These are phyloP conservation scores for Eolophus roseicapilla DNA, from an alignment of 2,113 vertebrate genomes.

Conservation along the genomic window DNA sequence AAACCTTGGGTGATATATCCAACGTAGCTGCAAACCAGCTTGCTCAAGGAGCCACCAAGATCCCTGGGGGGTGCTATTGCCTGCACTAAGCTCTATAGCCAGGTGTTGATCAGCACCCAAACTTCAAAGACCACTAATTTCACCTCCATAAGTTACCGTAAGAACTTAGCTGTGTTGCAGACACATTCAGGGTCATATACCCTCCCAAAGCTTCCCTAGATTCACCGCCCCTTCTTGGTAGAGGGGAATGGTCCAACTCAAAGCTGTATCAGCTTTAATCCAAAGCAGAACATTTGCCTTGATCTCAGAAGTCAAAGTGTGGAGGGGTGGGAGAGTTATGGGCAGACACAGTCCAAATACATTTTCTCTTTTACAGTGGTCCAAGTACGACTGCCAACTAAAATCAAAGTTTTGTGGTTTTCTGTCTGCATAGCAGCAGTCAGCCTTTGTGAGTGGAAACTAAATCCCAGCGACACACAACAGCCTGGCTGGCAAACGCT, in stretches of 20 bases:
- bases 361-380: slow-evolving; percentile 40
- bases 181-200: background rate
- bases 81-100: background rate
- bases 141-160: background rate
- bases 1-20: background rate
- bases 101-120: background rate
- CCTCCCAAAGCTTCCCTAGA: background rate
- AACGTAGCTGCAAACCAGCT: background rate
- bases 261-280: background rate
- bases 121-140: background rate
- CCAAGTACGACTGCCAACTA: slow-evolving; percentile 44
- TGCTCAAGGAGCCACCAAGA: background rate
- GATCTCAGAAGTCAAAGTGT: background rate
- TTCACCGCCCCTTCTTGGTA: background rate
- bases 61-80: no score
- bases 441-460: slow-evolving; percentile 36
- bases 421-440: slow-evolving; percentile 56
- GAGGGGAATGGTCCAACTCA: background rate
- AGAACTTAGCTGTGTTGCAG: background rate
- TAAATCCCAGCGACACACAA: background rate
- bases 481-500: slow-evolving; percentile 6
- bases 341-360: slow-evolving; percentile 4
- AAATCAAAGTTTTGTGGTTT: slow-evolving; percentile 55
- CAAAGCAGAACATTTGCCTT: background rate
- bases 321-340: slow-evolving; percentile 16